Conservation (phyloP, 2,113 vertebrate genomes). For the Cairina moschata region DNA sequence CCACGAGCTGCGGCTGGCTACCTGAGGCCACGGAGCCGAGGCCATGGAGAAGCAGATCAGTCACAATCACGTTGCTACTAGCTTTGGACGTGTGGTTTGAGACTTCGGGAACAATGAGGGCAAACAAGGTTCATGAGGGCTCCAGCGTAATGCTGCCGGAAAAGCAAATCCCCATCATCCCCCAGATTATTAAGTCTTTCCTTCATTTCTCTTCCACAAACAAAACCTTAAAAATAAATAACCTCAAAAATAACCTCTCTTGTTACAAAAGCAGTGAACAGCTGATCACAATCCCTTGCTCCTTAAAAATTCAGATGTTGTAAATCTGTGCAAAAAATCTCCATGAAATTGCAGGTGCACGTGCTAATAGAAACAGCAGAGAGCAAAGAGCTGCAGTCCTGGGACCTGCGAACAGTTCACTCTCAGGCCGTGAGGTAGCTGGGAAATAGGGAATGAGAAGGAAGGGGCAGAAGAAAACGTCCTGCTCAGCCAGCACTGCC, state of each 20-base stretch:
- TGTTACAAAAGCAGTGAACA: not conserved
- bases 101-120: not conserved
- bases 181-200: not conserved
- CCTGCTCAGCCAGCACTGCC: not conserved
- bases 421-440: not conserved
- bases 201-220: not conserved
- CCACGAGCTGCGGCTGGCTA: not conserved
- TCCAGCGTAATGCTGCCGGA: not conserved
- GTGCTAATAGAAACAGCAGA: not conserved
- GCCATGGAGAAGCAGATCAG: not conserved
- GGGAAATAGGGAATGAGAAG: not conserved
- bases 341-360: accelerated
- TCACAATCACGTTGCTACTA: not conserved
- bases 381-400: not conserved
- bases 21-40: not conserved
- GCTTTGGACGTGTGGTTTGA: not conserved
- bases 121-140: accelerated
- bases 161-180: not conserved
- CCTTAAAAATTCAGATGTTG: not conserved
- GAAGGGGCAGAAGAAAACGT: not conserved
- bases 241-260: not conserved
- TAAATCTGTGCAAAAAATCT: not conserved
- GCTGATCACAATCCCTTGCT: not conserved
- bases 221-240: not conserved
- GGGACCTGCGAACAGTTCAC: not conserved